These are phyloP conservation scores for Rambutsinella grinnellia DNA, from an alignment of 2,888 invertebrate genomes.

Conservation along the genomic window DNA sequence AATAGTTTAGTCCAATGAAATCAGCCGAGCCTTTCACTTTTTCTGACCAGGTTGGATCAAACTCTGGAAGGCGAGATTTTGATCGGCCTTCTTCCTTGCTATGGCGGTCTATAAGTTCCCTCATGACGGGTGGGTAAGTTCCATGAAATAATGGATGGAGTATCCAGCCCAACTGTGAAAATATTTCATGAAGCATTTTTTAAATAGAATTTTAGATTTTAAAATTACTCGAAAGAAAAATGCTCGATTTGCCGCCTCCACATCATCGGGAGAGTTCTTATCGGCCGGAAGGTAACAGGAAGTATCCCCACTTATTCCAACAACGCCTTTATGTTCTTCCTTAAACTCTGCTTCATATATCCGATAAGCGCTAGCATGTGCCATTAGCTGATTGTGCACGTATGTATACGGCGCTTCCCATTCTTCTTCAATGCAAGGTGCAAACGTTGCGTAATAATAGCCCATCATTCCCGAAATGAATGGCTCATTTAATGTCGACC, in stretches of 20 bases:
- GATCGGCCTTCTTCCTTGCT: conserved; percentile 48
- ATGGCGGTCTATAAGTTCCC: conserved; percentile 36
- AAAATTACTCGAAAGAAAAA: conserved; percentile 60
- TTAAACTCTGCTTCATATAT: conserved; percentile 75
- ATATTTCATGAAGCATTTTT: conserved; percentile 1
- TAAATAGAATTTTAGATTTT: conserved; percentile 5
- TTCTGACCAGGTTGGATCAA: conserved; percentile 51
- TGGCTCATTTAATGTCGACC: conserved; percentile 68
- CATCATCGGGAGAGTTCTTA: conserved; percentile 51
- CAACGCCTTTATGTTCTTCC: conserved; percentile 58
- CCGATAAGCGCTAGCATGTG: conserved; percentile 77
- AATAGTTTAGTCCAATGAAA: conserved; percentile 65
- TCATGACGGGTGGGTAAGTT: conserved; percentile 56
- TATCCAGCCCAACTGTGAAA: conserved; percentile 69
- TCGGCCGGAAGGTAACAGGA: conserved; percentile 63
- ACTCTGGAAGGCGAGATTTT: conserved; percentile 49
- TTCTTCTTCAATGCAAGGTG: conserved; percentile 73
- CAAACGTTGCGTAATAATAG: conserved; percentile 59
- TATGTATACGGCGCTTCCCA: conserved; percentile 73
- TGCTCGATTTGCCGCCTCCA: conserved; percentile 63
- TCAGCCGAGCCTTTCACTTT: conserved; percentile 61
- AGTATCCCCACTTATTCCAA: conserved; percentile 66
- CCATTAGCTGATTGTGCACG: conserved; percentile 75
- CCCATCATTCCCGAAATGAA: conserved; percentile 70
- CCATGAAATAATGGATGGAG: conserved; percentile 68